phyloP scores from a whole-genome alignment of 1,140 invertebrate genomes.

The Centruroides vittatus region DNA sequence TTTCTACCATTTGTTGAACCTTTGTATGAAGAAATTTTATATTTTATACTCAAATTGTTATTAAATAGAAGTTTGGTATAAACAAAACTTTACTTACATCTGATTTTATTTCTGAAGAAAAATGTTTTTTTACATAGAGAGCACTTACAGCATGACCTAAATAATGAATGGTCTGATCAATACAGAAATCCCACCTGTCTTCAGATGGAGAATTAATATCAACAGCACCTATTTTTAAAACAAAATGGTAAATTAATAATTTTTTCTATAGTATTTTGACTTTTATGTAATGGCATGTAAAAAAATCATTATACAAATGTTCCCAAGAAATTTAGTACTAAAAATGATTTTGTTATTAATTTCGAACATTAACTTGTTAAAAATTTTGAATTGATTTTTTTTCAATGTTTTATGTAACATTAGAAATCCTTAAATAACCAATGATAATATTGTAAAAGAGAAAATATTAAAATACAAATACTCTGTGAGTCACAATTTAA shows the following conservation, averaged over 20 bases:
- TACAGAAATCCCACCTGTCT: constrained; percentile 42
- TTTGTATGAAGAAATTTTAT: too few species aligned
- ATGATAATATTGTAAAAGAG: too few species aligned
- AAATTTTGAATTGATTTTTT: too few species aligned
- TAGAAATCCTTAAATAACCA: too few species aligned
- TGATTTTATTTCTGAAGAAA: constrained; percentile 22
- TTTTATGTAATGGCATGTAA: too few species aligned
- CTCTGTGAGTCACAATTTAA: too few species aligned
- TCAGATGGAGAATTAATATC: constrained; percentile 5
- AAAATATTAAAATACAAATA: too few species aligned
- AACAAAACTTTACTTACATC: constrained; percentile 21
- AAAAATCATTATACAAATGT: not conserved
- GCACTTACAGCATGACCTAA: constrained; percentile 40
- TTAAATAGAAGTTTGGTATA: not conserved
- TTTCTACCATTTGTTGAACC: too few species aligned
- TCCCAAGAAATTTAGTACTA: not conserved
- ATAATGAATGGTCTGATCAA: constrained; percentile 33
- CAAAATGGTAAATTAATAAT: not conserved
- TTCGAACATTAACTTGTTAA: too few species aligned
- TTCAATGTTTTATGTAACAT: too few species aligned
- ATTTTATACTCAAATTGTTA: not conserved
- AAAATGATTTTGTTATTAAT: not conserved
- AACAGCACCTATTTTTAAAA: constrained; percentile 2
- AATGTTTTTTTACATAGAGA: constrained; percentile 32
- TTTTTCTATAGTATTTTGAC: not conserved